These are phyloP conservation scores for Potamarius usumacintae DNA, from an alignment of 2,113 vertebrate genomes.

Conservation along the genomic window DNA sequence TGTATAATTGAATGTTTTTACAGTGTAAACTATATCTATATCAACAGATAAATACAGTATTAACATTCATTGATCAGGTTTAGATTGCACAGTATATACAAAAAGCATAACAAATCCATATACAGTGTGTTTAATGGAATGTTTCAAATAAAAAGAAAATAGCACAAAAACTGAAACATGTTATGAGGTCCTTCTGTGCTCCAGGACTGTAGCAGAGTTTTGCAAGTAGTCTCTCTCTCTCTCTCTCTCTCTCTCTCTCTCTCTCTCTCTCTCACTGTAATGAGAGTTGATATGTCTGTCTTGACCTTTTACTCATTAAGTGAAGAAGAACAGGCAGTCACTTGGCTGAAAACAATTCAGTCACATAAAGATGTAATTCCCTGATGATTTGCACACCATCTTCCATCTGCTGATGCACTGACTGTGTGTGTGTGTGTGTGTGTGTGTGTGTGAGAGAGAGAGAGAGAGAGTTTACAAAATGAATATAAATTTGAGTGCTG, in stretches of 20 bases:
- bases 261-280: not conserved
- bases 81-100: not conserved
- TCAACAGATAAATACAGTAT: not conserved
- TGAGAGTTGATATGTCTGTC: conserved; percentile 21
- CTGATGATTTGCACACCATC: not conserved
- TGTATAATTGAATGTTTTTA: not conserved
- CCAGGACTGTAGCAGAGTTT: not conserved
- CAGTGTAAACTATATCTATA: not conserved
- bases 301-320: conserved; percentile 4
- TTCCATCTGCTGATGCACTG: not conserved
- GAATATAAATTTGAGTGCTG: not conserved
- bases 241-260: not conserved
- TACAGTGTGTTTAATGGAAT: not conserved
- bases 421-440: not conserved
- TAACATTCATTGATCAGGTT: not conserved
- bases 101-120: not conserved
- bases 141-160: not conserved
- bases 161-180: not conserved
- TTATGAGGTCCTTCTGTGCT: not conserved
- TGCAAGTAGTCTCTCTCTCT: not conserved
- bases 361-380: not conserved
- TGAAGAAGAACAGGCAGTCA: conserved; percentile 4
- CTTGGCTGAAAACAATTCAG: not conserved
- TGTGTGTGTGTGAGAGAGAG: not conserved
- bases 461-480: not conserved